Percentiles rank a stretch among this genome's conserved stretches.
These are phyloP conservation scores for Drosophila virilis DNA, from an alignment of 1,140 invertebrate species.

Conservation along the genomic window DNA sequence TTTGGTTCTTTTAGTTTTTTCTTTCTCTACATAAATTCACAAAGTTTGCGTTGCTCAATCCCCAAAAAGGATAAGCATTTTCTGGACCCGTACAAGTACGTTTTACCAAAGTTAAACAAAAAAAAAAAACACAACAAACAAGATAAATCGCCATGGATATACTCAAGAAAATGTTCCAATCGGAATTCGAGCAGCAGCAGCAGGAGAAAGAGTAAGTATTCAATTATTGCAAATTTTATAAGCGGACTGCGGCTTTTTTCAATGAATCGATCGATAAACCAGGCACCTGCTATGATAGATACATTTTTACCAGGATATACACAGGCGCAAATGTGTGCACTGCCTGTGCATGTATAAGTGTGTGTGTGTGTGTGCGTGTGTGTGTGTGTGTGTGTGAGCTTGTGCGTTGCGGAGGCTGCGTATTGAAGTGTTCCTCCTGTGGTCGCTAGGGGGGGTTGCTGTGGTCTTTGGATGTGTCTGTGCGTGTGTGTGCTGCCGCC, in stretches of 20 bases:
- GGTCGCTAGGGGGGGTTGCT: constrained; percentile 1
- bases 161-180: constrained; percentile 82
- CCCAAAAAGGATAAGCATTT: constrained; percentile 5
- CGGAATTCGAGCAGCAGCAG: constrained; percentile 52
- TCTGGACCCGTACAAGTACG: constrained; percentile 24
- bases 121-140: constrained; percentile 14
- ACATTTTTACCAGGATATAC: constrained; percentile 76
- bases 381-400: constrained; percentile 30
- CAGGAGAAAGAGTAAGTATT: constrained; percentile 72
- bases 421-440: constrained; percentile 47
- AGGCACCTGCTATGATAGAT: constrained; percentile 72
- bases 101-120: background rate
- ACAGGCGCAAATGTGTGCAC: constrained; percentile 41
- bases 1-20: constrained; percentile 80
- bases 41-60: constrained; percentile 39
- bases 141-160: constrained; percentile 67
- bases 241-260: constrained; percentile 35
- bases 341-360: constrained; percentile 1
- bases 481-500: constrained; percentile 5
- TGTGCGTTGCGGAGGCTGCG: constrained; percentile 64
- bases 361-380: constrained; percentile 35
- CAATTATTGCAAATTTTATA: constrained; percentile 6
- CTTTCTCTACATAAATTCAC: constrained; percentile 43
- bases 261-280: constrained; percentile 51
- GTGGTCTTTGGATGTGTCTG: background rate